Evolutionary conservation across 2,888 invertebrate species (phyloP).

Genomic region (Calliopum simillimum): DNA sequence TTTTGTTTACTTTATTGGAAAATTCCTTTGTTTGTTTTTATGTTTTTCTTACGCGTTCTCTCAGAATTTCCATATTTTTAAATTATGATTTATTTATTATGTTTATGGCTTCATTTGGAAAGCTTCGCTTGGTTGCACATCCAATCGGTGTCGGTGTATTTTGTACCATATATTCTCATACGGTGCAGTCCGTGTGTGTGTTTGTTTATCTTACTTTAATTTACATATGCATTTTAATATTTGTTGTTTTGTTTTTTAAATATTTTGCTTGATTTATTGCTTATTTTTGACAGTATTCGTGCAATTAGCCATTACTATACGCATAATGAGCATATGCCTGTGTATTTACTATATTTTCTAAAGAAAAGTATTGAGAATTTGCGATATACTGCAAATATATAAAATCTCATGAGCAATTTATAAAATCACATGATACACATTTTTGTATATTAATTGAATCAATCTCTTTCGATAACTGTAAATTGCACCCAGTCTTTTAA

Average conservation of each 20-base stretch:
- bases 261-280: neutral
- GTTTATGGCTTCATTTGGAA: constrained; percentile 19
- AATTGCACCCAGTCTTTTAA: no score
- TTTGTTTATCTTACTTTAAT: neutral
- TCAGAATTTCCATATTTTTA: neutral
- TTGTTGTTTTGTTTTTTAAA: neutral
- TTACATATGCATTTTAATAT: neutral
- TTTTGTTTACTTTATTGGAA: no score
- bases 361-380: neutral
- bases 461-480: no score
- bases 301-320: constrained; percentile 1
- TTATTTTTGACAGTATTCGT: neutral
- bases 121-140: neutral
- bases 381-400: neutral
- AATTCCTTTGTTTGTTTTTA: no score
- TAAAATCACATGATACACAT: no score
- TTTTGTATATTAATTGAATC: no score
- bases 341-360: neutral
- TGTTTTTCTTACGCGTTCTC: no score
- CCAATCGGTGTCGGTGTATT: neutral
- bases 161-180: neutral
- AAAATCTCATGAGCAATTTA: no score
- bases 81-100: no score
- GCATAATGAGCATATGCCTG: neutral
- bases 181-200: neutral